Evolutionary conservation across 2,113 vertebrate genomes (phyloP).

Genomic region (Cepphus grylle): DNA sequence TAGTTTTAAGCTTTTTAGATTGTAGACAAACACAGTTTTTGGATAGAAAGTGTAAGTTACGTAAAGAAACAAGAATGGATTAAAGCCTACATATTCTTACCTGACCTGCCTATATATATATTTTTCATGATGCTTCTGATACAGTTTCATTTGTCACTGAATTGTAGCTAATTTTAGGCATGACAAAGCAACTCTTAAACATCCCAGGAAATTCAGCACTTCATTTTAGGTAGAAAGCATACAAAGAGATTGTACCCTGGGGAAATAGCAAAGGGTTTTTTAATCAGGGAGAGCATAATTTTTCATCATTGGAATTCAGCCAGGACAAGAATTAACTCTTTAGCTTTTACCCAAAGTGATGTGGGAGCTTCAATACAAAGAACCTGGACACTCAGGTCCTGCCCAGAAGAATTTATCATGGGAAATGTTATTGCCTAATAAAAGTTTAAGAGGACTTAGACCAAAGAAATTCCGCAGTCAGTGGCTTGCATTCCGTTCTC

Average conservation of each 20-base stretch:
- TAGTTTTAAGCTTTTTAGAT: not conserved
- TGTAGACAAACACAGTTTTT: not conserved
- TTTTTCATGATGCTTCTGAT: not conserved
- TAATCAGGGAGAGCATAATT: not conserved
- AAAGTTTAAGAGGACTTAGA: not conserved
- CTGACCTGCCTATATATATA: not conserved
- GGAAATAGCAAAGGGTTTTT: not conserved
- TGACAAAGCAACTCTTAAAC: not conserved
- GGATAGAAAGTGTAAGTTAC: not conserved
- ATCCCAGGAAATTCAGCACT: not conserved
- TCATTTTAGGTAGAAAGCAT: not conserved
- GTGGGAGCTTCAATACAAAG: not conserved
- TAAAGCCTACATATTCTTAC: not conserved
- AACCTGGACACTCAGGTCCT: not conserved
- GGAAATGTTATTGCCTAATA: not conserved
- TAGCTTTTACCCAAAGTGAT: not conserved
- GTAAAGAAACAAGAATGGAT: not conserved
- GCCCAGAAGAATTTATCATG: not conserved
- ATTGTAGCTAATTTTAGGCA: not conserved
- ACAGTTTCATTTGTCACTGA: not conserved
- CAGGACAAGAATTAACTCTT: conserved; percentile 5
- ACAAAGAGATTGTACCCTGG: not conserved
- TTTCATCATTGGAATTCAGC: not conserved
- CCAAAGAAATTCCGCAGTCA: fast-evolving
- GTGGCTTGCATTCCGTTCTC: fast-evolving